These are phyloP conservation scores for Dicyrtoma fusca DNA, from an alignment of 2,888 invertebrate genomes.

Conservation along the genomic window DNA sequence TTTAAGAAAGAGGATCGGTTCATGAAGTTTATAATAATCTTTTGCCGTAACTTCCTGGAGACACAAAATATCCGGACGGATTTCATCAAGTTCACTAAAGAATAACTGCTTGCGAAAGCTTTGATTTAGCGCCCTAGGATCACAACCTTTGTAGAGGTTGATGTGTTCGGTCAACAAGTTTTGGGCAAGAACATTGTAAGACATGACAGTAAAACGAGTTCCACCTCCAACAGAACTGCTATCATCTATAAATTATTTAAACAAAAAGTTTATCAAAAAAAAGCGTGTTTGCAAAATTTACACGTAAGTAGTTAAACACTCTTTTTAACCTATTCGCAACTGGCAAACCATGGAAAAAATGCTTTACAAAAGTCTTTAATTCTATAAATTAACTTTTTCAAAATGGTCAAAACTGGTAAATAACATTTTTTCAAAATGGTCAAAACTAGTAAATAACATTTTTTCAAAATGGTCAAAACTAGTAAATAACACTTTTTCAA, in stretches of 20 bases:
- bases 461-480: no score
- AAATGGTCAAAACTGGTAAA: no score
- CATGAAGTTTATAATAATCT: constrained; percentile 70
- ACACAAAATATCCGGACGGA: constrained; percentile 73
- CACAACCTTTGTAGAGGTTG: constrained; percentile 72
- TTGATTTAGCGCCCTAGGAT: constrained; percentile 70
- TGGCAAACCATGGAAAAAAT: no score
- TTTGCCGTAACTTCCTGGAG: constrained; percentile 87
- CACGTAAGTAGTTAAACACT: background rate
- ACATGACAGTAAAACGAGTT: constrained; percentile 69
- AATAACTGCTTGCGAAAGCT: constrained; percentile 67
- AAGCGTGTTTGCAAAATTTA: background rate
- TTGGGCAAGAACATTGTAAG: constrained; percentile 89
- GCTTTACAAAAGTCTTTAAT: no score
- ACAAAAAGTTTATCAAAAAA: background rate
- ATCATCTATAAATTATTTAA: constrained; percentile 29
- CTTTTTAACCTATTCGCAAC: no score
- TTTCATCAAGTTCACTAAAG: constrained; percentile 65
- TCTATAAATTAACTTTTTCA: no score
- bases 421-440: no score
- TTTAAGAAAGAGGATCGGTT: constrained; percentile 62
- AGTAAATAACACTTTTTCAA: constrained; percentile 7
- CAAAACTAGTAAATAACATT: no score
- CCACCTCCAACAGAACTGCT: constrained; percentile 41
- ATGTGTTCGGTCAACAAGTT: constrained; percentile 73